phyloP scores from a whole-genome alignment of 2,888 invertebrate genomes.

The Hypercompe scribonia region DNA sequence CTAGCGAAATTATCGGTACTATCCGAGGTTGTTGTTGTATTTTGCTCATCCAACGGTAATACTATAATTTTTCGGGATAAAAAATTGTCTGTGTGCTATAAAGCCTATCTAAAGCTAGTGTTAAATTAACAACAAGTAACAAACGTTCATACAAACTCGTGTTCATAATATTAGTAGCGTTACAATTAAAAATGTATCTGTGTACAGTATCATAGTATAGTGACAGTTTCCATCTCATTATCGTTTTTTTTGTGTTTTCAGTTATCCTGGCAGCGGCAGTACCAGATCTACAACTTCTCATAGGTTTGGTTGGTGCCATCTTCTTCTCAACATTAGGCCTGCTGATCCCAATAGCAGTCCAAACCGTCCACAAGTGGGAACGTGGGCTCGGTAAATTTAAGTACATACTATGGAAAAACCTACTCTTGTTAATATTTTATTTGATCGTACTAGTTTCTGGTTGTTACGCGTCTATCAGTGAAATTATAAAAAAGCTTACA shows the following conservation, averaged over 20 bases:
- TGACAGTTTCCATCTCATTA: not conserved
- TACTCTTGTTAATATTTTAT: constrained; percentile 71
- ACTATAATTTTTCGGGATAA: too few species aligned
- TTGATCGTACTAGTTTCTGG: constrained; percentile 72
- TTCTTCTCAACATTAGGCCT: constrained; percentile 91
- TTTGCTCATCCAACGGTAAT: too few species aligned
- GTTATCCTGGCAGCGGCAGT: constrained; percentile 92
- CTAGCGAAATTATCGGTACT: too few species aligned
- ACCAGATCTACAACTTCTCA: constrained; percentile 94
- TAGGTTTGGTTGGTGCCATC: constrained; percentile 94
- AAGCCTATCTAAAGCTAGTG: too few species aligned
- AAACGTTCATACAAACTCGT: too few species aligned
- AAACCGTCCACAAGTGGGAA: constrained; percentile 91
- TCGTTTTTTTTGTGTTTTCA: constrained; percentile 64
- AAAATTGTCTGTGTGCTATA: too few species aligned
- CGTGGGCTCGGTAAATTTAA: constrained; percentile 87
- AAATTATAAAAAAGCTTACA: constrained; percentile 59
- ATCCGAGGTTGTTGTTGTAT: too few species aligned
- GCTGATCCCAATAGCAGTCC: constrained; percentile 90
- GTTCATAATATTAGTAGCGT: too few species aligned
- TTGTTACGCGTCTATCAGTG: constrained; percentile 68
- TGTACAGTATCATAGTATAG: too few species aligned
- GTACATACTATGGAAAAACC: constrained; percentile 90
- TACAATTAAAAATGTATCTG: too few species aligned
- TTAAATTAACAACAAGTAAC: too few species aligned